Conservation (phyloP, 2,797 vertebrate genomes). For the Amniataba percoides region DNA sequence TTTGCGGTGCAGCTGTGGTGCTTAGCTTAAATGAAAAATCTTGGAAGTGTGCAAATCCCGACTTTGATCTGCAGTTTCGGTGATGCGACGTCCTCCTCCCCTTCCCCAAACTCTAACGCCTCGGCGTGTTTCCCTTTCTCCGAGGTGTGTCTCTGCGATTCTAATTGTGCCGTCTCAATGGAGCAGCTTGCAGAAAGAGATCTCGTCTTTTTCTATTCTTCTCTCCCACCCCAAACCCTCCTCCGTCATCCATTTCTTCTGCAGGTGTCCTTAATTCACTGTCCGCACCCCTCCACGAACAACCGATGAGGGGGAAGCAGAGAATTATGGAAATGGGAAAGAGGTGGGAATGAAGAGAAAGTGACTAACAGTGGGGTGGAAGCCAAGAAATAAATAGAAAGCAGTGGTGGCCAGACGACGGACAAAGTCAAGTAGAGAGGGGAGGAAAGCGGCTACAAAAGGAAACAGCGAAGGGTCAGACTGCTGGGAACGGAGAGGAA, state of each 20-base stretch:
- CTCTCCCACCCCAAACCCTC: background rate
- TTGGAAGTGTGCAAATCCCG: constrained; percentile 76
- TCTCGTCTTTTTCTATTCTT: constrained; percentile 17
- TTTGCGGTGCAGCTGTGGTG: constrained; percentile 65
- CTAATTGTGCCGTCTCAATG: constrained; percentile 69
- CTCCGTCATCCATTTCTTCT: constrained; percentile 48
- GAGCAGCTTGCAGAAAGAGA: constrained; percentile 51
- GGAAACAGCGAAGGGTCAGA: constrained; percentile 5
- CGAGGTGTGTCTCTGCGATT: constrained; percentile 69
- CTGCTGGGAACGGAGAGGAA: background rate
- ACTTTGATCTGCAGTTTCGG: constrained; percentile 77
- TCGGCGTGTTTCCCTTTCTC: constrained; percentile 69
- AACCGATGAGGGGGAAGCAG: constrained; percentile 51
- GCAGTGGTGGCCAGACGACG: constrained; percentile 48
- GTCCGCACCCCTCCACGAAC: constrained; percentile 39
- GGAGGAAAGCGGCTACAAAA: constrained; percentile 21
- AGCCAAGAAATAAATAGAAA: constrained; percentile 67
- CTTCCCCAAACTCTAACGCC: constrained; percentile 71
- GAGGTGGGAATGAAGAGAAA: constrained; percentile 51
- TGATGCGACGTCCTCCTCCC: constrained; percentile 69
- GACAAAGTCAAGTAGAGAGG: constrained; percentile 22
- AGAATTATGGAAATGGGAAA: constrained; percentile 61
- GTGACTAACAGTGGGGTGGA: constrained; percentile 50
- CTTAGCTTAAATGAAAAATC: constrained; percentile 76
- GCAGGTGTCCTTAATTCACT: constrained; percentile 69